Percentiles rank a stretch among this genome's conserved stretches.
phyloP scores from a whole-genome alignment of 2,888 invertebrate species.

The Lasioglossum marginatum region DNA sequence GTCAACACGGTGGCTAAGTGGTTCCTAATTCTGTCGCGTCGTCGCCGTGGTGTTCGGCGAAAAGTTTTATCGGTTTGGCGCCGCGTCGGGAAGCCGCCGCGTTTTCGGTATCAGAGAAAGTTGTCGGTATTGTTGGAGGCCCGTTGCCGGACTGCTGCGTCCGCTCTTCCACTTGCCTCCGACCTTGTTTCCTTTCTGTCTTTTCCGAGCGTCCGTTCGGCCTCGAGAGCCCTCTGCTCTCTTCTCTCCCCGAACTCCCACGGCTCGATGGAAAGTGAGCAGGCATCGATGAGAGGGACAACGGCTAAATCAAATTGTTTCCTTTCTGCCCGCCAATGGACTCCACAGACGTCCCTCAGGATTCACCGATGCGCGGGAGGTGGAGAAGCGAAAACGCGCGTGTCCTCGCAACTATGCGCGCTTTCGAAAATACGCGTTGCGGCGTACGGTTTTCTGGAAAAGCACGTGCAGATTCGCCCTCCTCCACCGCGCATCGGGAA shows the following conservation, averaged over 20 bases:
- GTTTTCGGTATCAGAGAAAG: slow-evolving; percentile 34
- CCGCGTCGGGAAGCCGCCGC: background rate
- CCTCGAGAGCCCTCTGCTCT: slow-evolving; percentile 38
- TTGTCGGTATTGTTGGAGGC: background rate
- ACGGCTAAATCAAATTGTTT: slow-evolving; percentile 31
- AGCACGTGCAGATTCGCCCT: background rate
- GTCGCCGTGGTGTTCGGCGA: background rate
- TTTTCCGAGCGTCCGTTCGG: slow-evolving; percentile 24
- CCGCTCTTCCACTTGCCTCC: slow-evolving; percentile 31
- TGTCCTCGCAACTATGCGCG: background rate
- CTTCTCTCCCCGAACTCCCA: slow-evolving; percentile 20
- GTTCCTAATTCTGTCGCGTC: slow-evolving; percentile 10
- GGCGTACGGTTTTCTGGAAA: slow-evolving; percentile 9
- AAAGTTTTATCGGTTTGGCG: slow-evolving; percentile 18
- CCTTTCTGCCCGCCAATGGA: background rate
- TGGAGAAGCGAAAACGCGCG: background rate
- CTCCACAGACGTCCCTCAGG: background rate
- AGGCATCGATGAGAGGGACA: slow-evolving; percentile 14
- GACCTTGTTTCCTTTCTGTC: slow-evolving; percentile 26
- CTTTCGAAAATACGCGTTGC: slow-evolving; percentile 1
- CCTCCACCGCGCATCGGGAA: background rate
- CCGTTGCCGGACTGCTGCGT: slow-evolving; percentile 42
- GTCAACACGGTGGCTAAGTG: slow-evolving; percentile 15
- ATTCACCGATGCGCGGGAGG: background rate
- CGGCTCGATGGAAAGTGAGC: background rate